Evolutionary conservation across 2,888 invertebrate species (phyloP).

Genomic region (Perdita meconis): DNA sequence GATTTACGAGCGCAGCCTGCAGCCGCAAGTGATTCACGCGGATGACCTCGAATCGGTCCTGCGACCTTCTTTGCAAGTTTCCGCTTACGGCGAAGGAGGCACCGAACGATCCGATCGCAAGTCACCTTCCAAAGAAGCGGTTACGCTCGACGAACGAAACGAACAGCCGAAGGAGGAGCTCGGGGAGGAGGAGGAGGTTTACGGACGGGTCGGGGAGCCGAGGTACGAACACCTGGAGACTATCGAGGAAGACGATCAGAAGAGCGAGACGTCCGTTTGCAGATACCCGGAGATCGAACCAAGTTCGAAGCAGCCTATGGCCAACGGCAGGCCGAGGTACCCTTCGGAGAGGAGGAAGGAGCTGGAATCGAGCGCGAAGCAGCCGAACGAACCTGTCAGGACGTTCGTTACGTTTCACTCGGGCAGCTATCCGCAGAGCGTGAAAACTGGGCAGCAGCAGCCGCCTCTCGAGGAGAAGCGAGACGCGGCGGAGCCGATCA

Average conservation of each 20-base stretch:
- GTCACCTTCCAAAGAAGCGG: slow-evolving; percentile 44
- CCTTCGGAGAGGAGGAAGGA: slow-evolving; percentile 37
- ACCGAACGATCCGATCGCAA: slow-evolving; percentile 47
- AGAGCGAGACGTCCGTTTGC: slow-evolving; percentile 59
- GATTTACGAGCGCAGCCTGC: slow-evolving; percentile 77
- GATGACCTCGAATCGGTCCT: slow-evolving; percentile 77
- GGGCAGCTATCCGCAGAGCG: slow-evolving; percentile 31
- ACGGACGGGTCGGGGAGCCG: slow-evolving; percentile 58
- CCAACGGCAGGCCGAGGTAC: slow-evolving; percentile 59
- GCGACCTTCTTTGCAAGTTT: slow-evolving; percentile 70
- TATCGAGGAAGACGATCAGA: slow-evolving; percentile 68
- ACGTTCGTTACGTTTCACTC: slow-evolving; percentile 73
- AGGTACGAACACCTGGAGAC: slow-evolving; percentile 70
- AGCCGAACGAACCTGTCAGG: slow-evolving; percentile 64
- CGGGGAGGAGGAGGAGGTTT: slow-evolving; percentile 54
- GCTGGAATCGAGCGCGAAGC: slow-evolving; percentile 41
- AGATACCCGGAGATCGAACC: slow-evolving; percentile 71
- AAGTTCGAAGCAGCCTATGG: slow-evolving; percentile 58
- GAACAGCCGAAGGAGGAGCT: not conserved
- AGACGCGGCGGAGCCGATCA: slow-evolving; percentile 37
- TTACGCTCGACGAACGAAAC: slow-evolving; percentile 23
- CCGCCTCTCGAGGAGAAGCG: slow-evolving; percentile 28
- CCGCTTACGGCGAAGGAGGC: slow-evolving; percentile 75
- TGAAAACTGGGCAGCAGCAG: slow-evolving; percentile 35
- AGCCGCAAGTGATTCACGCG: slow-evolving; percentile 77